A percentile compares a stretch with the other conserved stretches of the same genome.
phyloP scores from a whole-genome alignment of 92 coral and sea anemone genomes.

The Phenganax stokvisi region DNA sequence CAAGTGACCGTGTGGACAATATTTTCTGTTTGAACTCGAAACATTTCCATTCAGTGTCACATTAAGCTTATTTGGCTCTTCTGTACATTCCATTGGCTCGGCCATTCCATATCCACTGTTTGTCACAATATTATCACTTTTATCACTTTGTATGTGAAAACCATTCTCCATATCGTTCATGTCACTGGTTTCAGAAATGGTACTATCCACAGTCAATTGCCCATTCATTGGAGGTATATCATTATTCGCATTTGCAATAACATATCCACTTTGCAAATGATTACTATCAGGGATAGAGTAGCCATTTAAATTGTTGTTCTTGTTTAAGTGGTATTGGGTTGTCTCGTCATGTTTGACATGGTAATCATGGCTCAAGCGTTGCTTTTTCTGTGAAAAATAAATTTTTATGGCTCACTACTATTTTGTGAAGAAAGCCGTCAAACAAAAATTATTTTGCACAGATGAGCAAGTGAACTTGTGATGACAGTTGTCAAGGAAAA shows the following conservation, averaged over 20 bases:
- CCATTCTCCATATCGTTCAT: too few relatives aligned
- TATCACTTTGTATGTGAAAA: too few relatives aligned
- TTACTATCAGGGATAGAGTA: neutral
- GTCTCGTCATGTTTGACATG: neutral
- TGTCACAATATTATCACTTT: neutral
- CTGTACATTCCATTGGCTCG: constrained; percentile 27
- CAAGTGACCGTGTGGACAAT: constrained; percentile 24
- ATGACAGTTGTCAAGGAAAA: too few relatives aligned
- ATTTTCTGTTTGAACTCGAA: neutral
- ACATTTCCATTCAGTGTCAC: neutral
- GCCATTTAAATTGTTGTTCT: neutral
- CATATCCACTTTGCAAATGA: neutral
- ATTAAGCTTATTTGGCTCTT: neutral
- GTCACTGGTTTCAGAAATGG: too few relatives aligned
- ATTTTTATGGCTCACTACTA: too few relatives aligned
- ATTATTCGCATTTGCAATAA: neutral
- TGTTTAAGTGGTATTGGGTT: neutral
- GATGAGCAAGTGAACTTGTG: too few relatives aligned
- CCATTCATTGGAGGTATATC: too few relatives aligned
- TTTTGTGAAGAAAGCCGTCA: neutral
- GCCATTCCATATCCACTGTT: neutral
- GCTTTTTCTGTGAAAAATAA: constrained; percentile 25
- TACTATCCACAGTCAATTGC: too few relatives aligned
- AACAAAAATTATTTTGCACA: neutral
- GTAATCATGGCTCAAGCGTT: neutral